A percentile compares a stretch with the other conserved stretches of the same genome.
Conservation (phyloP, 2,113 vertebrate genomes). For the Lophotis ruficrista region DNA sequence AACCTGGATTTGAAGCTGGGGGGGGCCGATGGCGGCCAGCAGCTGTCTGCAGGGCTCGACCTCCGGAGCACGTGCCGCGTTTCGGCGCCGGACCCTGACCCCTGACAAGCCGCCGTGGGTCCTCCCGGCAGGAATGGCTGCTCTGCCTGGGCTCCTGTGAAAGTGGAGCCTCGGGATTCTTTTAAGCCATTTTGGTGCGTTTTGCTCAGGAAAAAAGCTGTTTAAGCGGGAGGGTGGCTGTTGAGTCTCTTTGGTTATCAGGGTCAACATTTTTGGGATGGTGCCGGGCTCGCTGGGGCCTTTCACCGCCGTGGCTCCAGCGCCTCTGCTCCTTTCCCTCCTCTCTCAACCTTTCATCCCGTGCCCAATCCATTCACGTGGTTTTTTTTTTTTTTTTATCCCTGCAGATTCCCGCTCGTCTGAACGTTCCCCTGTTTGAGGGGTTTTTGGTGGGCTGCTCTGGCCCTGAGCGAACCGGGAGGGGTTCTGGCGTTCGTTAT, state of each 20-base stretch:
- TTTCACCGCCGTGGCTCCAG: background rate
- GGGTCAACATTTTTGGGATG: background rate
- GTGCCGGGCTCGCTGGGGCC: fast-evolving
- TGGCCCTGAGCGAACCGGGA: background rate
- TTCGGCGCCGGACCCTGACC: background rate
- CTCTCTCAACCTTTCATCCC: background rate
- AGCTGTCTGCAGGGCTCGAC: background rate
- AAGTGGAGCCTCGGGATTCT: background rate
- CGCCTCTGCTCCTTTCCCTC: background rate
- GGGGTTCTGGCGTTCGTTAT: background rate
- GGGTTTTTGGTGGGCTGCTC: background rate
- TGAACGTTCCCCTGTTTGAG: background rate
- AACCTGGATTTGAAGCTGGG: background rate
- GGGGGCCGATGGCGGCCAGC: background rate
- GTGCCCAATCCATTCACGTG: fast-evolving
- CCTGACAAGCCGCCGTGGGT: background rate
- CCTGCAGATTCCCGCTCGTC: background rate
- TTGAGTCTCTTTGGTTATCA: background rate
- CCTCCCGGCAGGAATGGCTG: background rate
- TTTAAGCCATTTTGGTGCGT: background rate
- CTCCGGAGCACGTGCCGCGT: background rate
- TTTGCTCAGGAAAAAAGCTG: background rate
- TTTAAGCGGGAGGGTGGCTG: background rate
- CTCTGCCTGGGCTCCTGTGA: fast-evolving
- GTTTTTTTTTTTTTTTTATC: background rate